Evolutionary conservation across 2,797 vertebrate genomes (phyloP).

Genomic region (Glossophaga mutica): DNA sequence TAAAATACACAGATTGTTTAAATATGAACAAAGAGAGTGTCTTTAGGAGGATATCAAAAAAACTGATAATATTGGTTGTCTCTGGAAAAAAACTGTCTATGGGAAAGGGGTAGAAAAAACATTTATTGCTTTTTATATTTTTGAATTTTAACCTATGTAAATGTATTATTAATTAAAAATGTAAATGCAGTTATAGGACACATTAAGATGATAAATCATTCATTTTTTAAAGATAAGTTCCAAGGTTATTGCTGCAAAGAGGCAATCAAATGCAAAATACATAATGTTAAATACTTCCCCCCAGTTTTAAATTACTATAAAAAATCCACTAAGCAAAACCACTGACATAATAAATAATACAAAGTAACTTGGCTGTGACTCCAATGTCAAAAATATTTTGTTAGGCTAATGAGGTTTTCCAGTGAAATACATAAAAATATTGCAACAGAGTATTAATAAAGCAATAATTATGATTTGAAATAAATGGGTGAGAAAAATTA

Average conservation of each 20-base stretch:
- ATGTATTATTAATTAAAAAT: background rate
- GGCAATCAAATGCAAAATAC: conserved; percentile 13
- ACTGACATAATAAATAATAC: background rate
- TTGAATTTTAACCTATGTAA: conserved; percentile 29
- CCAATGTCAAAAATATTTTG: background rate
- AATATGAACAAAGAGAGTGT: background rate
- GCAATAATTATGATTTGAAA: conserved; percentile 1
- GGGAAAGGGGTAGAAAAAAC: background rate
- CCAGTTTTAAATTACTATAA: conserved; percentile 5
- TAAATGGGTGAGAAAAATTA: conserved; percentile 27
- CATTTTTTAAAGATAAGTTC: conserved; percentile 11
- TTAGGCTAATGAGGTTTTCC: conserved; percentile 1
- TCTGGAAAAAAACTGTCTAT: background rate
- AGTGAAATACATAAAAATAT: background rate
- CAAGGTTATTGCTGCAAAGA: background rate
- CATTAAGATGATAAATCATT: conserved; percentile 39
- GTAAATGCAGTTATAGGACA: background rate
- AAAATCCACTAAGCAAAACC: conserved; percentile 19
- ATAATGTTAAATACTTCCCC: conserved; percentile 18
- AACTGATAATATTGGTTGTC: background rate
- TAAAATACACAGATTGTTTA: background rate
- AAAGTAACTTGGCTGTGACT: conserved; percentile 26
- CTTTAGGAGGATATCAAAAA: background rate
- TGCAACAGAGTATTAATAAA: conserved; percentile 1
- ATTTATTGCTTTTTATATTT: background rate